A percentile compares a stretch with the other conserved stretches of the same genome.
Conservation (phyloP, 2,888 invertebrate species). For the Ceramica pisi region DNA sequence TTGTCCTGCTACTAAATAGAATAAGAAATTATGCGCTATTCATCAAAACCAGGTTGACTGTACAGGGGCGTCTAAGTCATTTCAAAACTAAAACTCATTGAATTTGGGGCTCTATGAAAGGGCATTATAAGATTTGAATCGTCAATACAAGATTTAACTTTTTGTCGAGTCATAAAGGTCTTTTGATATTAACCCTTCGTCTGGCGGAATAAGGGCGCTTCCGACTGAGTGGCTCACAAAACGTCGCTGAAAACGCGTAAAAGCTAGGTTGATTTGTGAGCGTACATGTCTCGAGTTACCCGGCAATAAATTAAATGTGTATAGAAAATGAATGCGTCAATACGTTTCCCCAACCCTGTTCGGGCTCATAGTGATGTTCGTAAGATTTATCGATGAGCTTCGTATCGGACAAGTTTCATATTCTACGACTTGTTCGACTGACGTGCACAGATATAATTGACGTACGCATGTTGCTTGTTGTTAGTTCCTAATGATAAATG, state of each 20-base stretch:
- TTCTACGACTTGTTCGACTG: conserved; percentile 71
- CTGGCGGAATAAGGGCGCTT: conserved; percentile 63
- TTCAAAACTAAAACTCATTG: conserved; percentile 57
- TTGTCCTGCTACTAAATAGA: conserved; percentile 71
- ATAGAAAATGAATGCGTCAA: conserved; percentile 85
- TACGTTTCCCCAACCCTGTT: conserved; percentile 76
- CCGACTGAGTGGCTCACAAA: conserved; percentile 75
- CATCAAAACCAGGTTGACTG: conserved; percentile 67
- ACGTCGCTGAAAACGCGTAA: conserved; percentile 80
- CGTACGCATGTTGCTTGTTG: conserved; percentile 64
- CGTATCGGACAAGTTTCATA: conserved; percentile 72
- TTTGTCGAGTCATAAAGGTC: conserved; percentile 69
- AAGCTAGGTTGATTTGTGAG: conserved; percentile 82
- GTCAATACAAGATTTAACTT: conserved; percentile 64
- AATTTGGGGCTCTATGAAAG: conserved; percentile 56
- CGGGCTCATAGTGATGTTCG: conserved; percentile 78
- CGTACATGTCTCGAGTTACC: conserved; percentile 83
- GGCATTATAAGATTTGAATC: conserved; percentile 63
- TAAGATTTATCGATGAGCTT: conserved; percentile 81
- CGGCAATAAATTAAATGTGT: conserved; percentile 84
- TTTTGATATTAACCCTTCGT: conserved; percentile 74
- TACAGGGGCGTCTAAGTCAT: conserved; percentile 58
- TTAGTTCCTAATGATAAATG: conserved; percentile 65
- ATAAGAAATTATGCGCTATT: conserved; percentile 75
- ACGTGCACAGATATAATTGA: conserved; percentile 72